Conservation (phyloP, 1,140 invertebrate genomes). For the Thaumetopoea pityocampa region DNA sequence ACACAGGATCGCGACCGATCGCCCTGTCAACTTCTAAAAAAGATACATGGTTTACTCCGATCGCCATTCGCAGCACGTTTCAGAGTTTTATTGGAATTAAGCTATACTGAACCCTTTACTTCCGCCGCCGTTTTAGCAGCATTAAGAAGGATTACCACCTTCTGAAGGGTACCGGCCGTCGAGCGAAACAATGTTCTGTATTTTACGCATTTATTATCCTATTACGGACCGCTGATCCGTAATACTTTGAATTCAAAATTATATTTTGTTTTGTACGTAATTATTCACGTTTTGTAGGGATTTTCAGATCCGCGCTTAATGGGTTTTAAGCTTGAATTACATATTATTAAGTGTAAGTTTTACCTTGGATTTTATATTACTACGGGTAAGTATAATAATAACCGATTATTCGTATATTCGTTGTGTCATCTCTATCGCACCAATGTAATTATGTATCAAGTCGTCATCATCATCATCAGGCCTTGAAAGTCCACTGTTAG, state of each 20-base stretch:
- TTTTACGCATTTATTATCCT: constrained; percentile 18
- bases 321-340: no score
- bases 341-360: no score
- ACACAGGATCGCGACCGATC: constrained; percentile 9
- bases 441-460: no score
- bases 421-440: no score
- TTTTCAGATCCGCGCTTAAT: no score
- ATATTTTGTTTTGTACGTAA: constrained; percentile 11
- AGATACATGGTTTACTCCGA: constrained; percentile 15
- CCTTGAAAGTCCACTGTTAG: no score
- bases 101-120: constrained; percentile 53
- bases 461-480: no score
- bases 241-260: constrained; percentile 13
- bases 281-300: constrained; percentile 7
- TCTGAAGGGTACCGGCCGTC: constrained; percentile 9
- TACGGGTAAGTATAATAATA: no score
- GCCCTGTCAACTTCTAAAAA: constrained; percentile 8
- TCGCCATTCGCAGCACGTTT: constrained; percentile 53
- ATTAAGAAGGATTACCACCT: constrained; percentile 43
- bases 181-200: constrained; percentile 12
- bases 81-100: constrained; percentile 64
- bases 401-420: no score
- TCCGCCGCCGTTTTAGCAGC: constrained; percentile 42
- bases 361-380: no score
- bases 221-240: constrained; percentile 15